A percentile compares a stretch with the other conserved stretches of the same genome.
Conservation (phyloP, 2,797 vertebrate species). For the Spheniscus humboldti region DNA sequence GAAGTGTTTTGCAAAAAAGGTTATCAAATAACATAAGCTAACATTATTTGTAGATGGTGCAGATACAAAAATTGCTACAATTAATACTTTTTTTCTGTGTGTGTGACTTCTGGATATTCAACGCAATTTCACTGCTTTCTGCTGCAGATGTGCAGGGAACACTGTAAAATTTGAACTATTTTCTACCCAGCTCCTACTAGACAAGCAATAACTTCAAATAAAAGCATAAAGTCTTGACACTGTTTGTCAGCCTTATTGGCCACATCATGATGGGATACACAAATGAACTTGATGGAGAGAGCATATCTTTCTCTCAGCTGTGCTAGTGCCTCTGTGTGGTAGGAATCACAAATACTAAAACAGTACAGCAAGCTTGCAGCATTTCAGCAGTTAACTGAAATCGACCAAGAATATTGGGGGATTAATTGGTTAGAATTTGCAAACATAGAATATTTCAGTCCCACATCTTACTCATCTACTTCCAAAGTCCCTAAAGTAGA, state of each 20-base stretch:
- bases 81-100: not conserved
- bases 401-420: not conserved
- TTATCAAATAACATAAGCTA: not conserved
- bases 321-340: not conserved
- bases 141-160: not conserved
- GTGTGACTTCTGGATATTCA: not conserved
- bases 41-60: not conserved
- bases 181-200: not conserved
- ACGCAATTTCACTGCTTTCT: not conserved
- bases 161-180: not conserved
- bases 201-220: not conserved
- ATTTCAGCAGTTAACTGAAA: not conserved
- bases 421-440: not conserved
- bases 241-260: not conserved
- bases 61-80: not conserved
- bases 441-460: not conserved
- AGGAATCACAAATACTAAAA: not conserved
- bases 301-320: not conserved
- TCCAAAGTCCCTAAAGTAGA: not conserved
- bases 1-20: not conserved
- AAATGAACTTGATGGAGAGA: not conserved
- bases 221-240: not conserved
- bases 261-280: not conserved
- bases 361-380: not conserved
- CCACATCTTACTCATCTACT: not conserved